Percentiles rank a stretch among this genome's conserved stretches.
Evolutionary conservation across 2,888 invertebrate species (phyloP).

Genomic region (Pterobdella sp.): DNA sequence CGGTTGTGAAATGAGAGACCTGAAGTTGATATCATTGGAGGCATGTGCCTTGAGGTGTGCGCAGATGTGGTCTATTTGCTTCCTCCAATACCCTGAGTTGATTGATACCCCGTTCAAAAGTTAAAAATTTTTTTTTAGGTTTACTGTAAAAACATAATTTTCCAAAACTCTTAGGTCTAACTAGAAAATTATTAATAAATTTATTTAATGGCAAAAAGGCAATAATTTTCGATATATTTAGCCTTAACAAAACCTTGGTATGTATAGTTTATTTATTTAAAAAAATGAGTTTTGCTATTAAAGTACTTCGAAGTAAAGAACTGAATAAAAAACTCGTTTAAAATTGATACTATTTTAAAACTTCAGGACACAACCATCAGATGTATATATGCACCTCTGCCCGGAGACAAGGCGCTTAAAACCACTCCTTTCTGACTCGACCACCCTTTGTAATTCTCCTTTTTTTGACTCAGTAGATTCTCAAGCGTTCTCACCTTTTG

Average conservation of each 20-base stretch:
- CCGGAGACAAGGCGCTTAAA: slow-evolving; percentile 50
- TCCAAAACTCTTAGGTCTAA: too few species aligned
- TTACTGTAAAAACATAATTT: too few species aligned
- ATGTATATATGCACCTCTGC: slow-evolving; percentile 43
- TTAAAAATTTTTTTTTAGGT: background rate
- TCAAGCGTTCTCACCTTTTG: slow-evolving; percentile 5
- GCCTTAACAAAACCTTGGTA: too few species aligned
- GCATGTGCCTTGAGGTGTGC: slow-evolving; percentile 51
- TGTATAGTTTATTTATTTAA: too few species aligned
- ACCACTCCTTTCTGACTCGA: slow-evolving; percentile 47
- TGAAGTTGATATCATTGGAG: slow-evolving; percentile 50
- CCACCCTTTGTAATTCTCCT: slow-evolving; percentile 29
- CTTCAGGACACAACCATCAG: background rate
- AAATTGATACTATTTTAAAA: background rate
- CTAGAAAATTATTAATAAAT: too few species aligned
- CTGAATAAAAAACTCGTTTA: too few species aligned
- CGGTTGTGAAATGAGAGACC: slow-evolving; percentile 51
- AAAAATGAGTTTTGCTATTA: too few species aligned
- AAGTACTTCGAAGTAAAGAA: too few species aligned
- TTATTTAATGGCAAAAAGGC: too few species aligned
- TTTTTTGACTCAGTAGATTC: slow-evolving; percentile 2
- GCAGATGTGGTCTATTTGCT: slow-evolving; percentile 51
- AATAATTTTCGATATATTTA: too few species aligned
- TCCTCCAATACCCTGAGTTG: slow-evolving; percentile 50
- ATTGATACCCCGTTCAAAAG: background rate